A percentile compares a stretch with the other conserved stretches of the same genome.
These are phyloP conservation scores for Papilio demoleus DNA, from an alignment of 2,888 invertebrate genomes.

Conservation along the genomic window DNA sequence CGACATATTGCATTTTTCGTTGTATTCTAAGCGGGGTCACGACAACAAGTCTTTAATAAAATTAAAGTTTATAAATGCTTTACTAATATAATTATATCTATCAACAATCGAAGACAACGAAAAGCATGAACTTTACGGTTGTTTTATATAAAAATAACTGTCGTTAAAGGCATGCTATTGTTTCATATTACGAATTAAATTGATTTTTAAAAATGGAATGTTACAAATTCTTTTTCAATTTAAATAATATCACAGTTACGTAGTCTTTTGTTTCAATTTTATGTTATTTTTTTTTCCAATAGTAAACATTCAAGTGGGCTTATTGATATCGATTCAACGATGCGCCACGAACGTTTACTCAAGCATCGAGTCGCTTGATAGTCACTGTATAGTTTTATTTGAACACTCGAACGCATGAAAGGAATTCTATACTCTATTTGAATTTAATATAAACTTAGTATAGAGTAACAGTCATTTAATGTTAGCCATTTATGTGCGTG, in stretches of 20 bases:
- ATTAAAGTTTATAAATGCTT: too few species aligned
- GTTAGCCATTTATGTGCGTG: background rate
- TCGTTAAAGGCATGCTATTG: too few species aligned
- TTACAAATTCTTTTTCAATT: background rate
- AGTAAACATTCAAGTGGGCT: constrained; percentile 24
- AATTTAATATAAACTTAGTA: background rate
- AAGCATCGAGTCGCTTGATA: constrained; percentile 24
- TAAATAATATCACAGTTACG: background rate
- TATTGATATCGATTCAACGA: constrained; percentile 32
- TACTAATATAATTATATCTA: too few species aligned
- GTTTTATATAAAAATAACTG: too few species aligned
- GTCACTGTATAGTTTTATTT: constrained; percentile 26
- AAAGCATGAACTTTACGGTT: too few species aligned
- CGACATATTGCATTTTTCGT: too few species aligned
- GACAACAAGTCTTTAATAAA: too few species aligned
- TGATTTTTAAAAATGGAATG: too few species aligned
- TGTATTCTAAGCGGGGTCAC: too few species aligned
- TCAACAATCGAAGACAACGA: too few species aligned
- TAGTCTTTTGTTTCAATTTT: constrained; percentile 14
- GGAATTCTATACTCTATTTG: constrained; percentile 18
- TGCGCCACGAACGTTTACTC: constrained; percentile 19
- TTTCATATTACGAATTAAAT: too few species aligned
- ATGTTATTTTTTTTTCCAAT: constrained; percentile 2
- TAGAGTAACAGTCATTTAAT: background rate
- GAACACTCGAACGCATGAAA: background rate